Evolutionary conservation across 2,797 vertebrate species (phyloP), one percentile per base, ranked within the genome.

Genomic region (Sebastes nivosus): DNA sequence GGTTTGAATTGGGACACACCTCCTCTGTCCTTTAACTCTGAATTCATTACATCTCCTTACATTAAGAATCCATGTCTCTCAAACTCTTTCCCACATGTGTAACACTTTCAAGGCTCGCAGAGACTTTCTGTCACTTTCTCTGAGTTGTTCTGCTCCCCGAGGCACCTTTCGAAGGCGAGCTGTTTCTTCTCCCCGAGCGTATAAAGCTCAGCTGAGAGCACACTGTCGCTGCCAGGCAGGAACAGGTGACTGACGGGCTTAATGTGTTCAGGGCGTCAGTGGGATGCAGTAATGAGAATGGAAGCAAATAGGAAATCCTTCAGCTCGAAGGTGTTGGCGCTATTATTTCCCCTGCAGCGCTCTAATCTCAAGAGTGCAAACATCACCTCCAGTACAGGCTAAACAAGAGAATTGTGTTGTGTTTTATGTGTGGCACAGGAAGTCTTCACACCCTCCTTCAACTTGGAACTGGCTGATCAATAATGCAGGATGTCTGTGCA

Each of bases 401-500:
- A 18, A 71, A 72, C 36, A 69, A 38, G 24, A 77, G 59, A 76
- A 74, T 14, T 42, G 29, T 32, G 36, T 42, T 67, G 61, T 70
- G 54, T 72, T 73, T 75, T 61, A 78, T 83, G 69, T 72, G 38
- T 69, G 59, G 79, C 52, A 34, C 72, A 67, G 42, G 36, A 67
- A 67, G 8, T 18, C 18, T 74, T 55, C 24, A 24, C 20, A 46
- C 75, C 71, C 75, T 67, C 74, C 22, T 80, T 79, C 57, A 74
- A 34, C 80, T 29, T 42, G 78, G 88, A 84, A 34, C 77, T 52
- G 55, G n/a, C 68, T 50, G 55, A 92, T 94, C 90, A 87, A 91
- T 94, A 91, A 89, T 84, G 75, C 85, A 91, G 67, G 30, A 63
- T 80, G 81, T 72, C 81, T 54, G 57, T 38, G 64, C 25, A 25